Evolutionary conservation across 2,797 vertebrate species (phyloP).

Genomic region (Allobates femoralis): DNA sequence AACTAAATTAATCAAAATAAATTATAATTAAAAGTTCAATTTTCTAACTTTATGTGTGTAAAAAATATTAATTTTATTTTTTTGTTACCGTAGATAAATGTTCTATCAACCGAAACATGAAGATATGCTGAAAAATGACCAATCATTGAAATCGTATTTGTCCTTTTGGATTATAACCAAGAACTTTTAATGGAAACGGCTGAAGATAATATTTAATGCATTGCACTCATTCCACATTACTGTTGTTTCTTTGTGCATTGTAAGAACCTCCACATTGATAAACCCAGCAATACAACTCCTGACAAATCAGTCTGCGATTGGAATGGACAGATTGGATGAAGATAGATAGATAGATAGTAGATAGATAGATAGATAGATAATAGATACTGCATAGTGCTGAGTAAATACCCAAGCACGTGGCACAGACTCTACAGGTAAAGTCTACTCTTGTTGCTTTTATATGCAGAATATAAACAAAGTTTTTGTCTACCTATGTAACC

Average conservation of each 20-base stretch:
- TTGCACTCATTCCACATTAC: not conserved
- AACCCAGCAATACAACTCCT: not conserved
- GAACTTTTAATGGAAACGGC: not conserved
- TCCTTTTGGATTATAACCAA: not conserved
- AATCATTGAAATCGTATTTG: not conserved
- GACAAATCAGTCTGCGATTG: no score
- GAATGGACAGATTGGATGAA: not conserved
- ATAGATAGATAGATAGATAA: constrained; percentile 6
- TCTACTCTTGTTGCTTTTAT: not conserved
- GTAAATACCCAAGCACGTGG: not conserved
- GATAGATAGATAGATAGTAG: not conserved
- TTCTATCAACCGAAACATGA: not conserved
- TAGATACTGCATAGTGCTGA: not conserved
- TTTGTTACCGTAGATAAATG: not conserved
- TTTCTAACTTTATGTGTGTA: not conserved
- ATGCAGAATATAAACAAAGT: not conserved
- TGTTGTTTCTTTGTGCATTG: not conserved
- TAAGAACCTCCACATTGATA: not conserved
- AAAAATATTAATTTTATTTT: not conserved
- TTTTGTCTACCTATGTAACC: not conserved
- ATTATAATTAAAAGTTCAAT: not conserved
- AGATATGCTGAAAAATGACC: not conserved
- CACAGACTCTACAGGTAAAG: not conserved
- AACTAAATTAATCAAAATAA: not conserved
- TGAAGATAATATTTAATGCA: not conserved